phyloP scores from a whole-genome alignment of 2,113 vertebrate genomes.

The Sardina pilchardus region DNA sequence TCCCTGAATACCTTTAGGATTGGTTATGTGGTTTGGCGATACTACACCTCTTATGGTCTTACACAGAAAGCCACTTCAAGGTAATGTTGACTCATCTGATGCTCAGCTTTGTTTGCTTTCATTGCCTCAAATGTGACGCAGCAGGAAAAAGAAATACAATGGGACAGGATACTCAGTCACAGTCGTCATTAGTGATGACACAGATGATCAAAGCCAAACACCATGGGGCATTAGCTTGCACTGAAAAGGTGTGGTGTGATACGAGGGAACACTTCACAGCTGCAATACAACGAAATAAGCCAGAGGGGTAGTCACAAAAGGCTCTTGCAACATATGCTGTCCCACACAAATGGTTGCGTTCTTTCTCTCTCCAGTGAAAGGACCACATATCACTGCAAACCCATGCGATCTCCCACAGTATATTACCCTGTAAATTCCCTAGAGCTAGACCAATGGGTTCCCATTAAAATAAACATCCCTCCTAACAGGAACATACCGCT shows the following conservation, averaged over 20 bases:
- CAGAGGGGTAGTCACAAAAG: background rate
- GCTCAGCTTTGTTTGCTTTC: constrained; percentile 4
- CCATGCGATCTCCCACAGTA: constrained; percentile 45
- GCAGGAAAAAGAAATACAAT: background rate
- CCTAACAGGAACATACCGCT: constrained; percentile 27
- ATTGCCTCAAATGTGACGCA: constrained; percentile 1
- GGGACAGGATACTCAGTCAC: constrained; percentile 2
- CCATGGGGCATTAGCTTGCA: background rate
- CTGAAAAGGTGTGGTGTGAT: background rate
- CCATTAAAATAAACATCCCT: constrained; percentile 20
- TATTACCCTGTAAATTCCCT: constrained; percentile 52
- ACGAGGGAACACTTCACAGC: background rate
- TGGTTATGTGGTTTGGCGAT: background rate
- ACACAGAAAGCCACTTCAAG: background rate
- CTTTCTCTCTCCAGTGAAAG: background rate
- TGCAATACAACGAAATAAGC: background rate
- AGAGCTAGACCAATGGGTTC: constrained; percentile 54
- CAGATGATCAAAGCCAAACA: constrained; percentile 13
- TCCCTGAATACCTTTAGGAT: background rate
- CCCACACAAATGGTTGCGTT: background rate
- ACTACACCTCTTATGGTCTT: background rate
- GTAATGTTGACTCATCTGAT: constrained; percentile 7
- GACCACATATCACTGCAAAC: background rate
- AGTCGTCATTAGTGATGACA: background rate
- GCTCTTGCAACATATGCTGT: background rate